Evolutionary conservation across 92 coral and sea anemone species (phyloP).

Genomic region (Umimayanthus chanpuru): DNA sequence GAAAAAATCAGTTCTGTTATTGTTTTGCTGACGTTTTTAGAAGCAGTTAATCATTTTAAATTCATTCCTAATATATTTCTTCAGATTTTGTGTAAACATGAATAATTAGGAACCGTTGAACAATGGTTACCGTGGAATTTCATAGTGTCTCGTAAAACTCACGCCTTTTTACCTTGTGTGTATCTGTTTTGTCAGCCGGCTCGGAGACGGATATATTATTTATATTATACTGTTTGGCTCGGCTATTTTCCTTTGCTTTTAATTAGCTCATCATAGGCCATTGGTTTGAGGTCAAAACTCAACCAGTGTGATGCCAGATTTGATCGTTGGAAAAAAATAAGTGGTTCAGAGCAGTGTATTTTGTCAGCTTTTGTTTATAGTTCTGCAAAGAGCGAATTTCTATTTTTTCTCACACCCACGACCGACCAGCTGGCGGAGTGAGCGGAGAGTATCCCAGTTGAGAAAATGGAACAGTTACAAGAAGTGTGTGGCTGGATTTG

Average conservation of each 20-base stretch:
- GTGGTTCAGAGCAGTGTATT: neutral
- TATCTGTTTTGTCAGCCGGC: neutral
- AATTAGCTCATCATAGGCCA: slow-evolving; percentile 11
- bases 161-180: slow-evolving; percentile 4
- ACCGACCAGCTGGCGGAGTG: neutral
- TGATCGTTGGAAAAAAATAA: neutral
- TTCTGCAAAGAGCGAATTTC: neutral
- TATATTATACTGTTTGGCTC: neutral
- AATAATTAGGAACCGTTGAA: neutral
- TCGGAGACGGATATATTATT: slow-evolving; percentile 3
- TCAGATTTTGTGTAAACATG: neutral
- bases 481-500: neutral
- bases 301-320: slow-evolving; percentile 8
- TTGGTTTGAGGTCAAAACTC: slow-evolving; percentile 30
- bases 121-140: neutral
- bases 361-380: neutral
- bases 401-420: neutral
- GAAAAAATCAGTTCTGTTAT: too few relatives aligned
- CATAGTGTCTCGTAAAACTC: too few relatives aligned
- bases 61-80: neutral
- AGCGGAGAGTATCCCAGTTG: neutral
- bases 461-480: neutral
- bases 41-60: neutral
- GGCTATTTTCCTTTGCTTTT: neutral
- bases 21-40: neutral